Base-by-base conservation (phyloP, 2,888 invertebrate species). In the Nymphalis polychloros region DNA sequence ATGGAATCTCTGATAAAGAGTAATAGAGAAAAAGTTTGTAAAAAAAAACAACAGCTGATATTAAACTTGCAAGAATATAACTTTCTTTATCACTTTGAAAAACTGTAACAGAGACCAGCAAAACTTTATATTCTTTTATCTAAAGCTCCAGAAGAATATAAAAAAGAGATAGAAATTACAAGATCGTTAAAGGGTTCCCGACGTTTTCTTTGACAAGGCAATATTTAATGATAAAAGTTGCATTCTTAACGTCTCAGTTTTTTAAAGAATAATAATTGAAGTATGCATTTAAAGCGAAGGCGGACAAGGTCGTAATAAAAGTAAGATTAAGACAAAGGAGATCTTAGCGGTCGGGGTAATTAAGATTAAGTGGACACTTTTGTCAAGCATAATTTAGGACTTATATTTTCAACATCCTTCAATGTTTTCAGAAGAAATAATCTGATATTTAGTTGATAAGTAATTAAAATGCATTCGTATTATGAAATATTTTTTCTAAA, bases 311-410 rank as follows among this genome's bases (percentile, higher is more conserved):
- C 52, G 20, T 52, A 20, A 52, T 52, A 52, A 50, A 50, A 64
- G 49, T 23, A 59, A 59, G 59, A 64, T 64, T 64, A 35, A 50
- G 64, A 64, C 41, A 41, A 59, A 59, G 23, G 59, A 64, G 23
- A 49, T 64, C 57, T 49, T 59, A 49, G 59, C 64, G 35, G 59
- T 50, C 35, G 23, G 49, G 59, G 59, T 64, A 64, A 64, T 59
- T 57, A 59, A 59, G 64, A 64, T 64, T 59, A 64, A 64, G 53
- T 55, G n/a, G 31, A 23, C 31, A 55, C 53, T 27, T 55, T 55
- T 31, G 27, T 55, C 27, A 31, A 55, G 27, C 53, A 31, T 31
- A 23, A 55, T 17, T n/a, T 31, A 23, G 53, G 31, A 31, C 53
- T 27, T 31, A 31, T 55, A 55, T 55, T 55, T 55, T 31, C 17